Evolutionary conservation across 2,888 invertebrate species (phyloP).

Genomic region (Notodonta ziczac): DNA sequence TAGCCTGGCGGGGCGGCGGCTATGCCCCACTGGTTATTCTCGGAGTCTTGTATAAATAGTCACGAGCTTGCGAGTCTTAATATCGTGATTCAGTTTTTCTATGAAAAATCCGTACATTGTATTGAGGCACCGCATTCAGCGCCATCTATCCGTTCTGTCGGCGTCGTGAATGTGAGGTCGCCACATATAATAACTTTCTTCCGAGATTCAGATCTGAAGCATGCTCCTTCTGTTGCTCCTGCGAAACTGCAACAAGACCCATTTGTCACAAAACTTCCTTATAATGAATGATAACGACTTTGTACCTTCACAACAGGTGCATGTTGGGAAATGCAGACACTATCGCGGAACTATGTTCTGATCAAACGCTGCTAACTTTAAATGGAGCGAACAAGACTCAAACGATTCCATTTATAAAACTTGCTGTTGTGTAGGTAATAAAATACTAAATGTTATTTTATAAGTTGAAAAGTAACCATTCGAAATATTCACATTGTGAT

Average conservation of each 20-base stretch:
- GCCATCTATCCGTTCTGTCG: no score
- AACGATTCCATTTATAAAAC: conserved; percentile 37
- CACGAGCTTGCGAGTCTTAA: no score
- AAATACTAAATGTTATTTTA: background rate
- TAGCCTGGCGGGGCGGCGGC: no score
- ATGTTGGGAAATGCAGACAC: conserved; percentile 18
- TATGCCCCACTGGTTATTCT: no score
- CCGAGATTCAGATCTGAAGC: conserved; percentile 26
- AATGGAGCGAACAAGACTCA: conserved; percentile 55
- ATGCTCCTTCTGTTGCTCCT: conserved; percentile 49
- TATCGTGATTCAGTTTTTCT: no score
- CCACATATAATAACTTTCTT: conserved; percentile 18
- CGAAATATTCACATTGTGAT: no score
- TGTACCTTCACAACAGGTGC: conserved; percentile 42
- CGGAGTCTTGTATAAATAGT: no score
- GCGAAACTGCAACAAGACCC: conserved; percentile 63
- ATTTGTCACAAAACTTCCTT: conserved; percentile 71
- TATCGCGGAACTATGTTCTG: conserved; percentile 24
- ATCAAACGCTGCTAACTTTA: conserved; percentile 53
- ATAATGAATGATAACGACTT: conserved; percentile 72
- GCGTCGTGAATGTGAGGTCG: no score
- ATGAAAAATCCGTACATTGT: no score
- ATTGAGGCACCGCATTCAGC: no score
- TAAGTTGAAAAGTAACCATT: no score
- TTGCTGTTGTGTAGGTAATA: background rate